Percentiles rank a stretch among this genome's conserved stretches.
phyloP scores from a whole-genome alignment of 1,140 invertebrate genomes.

The Harlomillsia oculata region DNA sequence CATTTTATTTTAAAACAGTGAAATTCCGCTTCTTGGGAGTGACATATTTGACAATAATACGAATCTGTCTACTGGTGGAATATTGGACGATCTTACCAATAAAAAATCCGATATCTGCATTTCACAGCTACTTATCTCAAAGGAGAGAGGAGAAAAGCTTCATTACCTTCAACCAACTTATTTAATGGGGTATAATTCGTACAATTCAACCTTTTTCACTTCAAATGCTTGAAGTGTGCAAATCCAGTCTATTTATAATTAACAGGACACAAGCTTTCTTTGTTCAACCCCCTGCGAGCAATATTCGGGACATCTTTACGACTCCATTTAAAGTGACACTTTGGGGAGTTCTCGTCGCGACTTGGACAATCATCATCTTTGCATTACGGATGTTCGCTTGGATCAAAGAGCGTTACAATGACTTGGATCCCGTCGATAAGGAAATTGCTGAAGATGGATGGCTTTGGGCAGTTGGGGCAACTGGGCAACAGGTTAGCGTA shows the following conservation, averaged over 20 bases:
- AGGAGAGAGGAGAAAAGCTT: background rate
- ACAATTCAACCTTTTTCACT: background rate
- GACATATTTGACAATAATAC: too few relatives aligned
- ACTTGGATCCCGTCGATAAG: background rate
- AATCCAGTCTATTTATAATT: background rate
- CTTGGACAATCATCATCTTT: background rate
- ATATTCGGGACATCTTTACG: background rate
- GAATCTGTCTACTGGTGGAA: too few relatives aligned
- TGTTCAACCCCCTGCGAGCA: background rate
- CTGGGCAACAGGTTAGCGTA: background rate
- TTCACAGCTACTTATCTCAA: background rate
- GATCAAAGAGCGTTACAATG: background rate
- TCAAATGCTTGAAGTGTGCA: background rate
- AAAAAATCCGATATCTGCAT: background rate
- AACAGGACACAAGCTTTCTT: background rate
- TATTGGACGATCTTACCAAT: background rate
- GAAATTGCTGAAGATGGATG: background rate
- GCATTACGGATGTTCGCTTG: background rate
- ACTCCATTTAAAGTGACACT: background rate
- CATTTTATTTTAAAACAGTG: background rate
- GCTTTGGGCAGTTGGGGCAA: background rate
- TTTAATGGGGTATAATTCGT: background rate
- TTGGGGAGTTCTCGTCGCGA: background rate
- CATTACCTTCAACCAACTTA: slow-evolving; percentile 5
- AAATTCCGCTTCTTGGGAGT: background rate